Conservation (phyloP, 2,888 invertebrate species). For the Mythimna impura region DNA sequence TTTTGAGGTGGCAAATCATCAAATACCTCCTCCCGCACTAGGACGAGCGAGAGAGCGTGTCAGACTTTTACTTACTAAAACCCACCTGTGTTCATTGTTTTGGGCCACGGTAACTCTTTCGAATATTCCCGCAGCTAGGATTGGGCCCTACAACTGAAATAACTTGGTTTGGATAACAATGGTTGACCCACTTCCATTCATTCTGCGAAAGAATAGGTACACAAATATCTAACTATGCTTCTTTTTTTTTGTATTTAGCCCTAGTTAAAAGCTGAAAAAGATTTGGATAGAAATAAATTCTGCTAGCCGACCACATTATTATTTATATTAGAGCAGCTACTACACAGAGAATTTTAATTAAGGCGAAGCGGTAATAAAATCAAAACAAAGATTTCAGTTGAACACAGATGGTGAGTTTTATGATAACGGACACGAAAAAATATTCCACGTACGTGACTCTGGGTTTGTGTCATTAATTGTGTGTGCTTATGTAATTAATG, state of each 20-base stretch:
- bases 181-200: slow-evolving; percentile 62
- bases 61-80: too few relatives aligned
- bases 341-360: slow-evolving; percentile 78
- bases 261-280: slow-evolving; percentile 37
- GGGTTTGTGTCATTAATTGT: slow-evolving; percentile 31
- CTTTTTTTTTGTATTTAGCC: slow-evolving; percentile 39
- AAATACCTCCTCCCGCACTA: too few relatives aligned
- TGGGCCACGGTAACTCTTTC: too few relatives aligned
- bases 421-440: slow-evolving; percentile 32
- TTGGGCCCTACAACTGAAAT: slow-evolving; percentile 44
- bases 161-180: slow-evolving; percentile 63
- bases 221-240: slow-evolving; percentile 30
- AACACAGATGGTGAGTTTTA: slow-evolving; percentile 61
- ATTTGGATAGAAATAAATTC: slow-evolving; percentile 23
- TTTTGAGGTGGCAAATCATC: too few relatives aligned
- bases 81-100: too few relatives aligned
- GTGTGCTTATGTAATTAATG: slow-evolving; percentile 43
- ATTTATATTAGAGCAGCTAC: slow-evolving; percentile 64
- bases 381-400: slow-evolving; percentile 72
- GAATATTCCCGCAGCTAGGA: slow-evolving; percentile 11
- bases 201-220: slow-evolving; percentile 49
- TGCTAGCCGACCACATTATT: slow-evolving; percentile 50
- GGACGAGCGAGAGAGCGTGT: too few relatives aligned
- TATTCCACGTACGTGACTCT: slow-evolving; percentile 17
- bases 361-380: slow-evolving; percentile 73